phyloP scores from a whole-genome alignment of 2,888 invertebrate genomes.

The Sthenelais limicola region DNA sequence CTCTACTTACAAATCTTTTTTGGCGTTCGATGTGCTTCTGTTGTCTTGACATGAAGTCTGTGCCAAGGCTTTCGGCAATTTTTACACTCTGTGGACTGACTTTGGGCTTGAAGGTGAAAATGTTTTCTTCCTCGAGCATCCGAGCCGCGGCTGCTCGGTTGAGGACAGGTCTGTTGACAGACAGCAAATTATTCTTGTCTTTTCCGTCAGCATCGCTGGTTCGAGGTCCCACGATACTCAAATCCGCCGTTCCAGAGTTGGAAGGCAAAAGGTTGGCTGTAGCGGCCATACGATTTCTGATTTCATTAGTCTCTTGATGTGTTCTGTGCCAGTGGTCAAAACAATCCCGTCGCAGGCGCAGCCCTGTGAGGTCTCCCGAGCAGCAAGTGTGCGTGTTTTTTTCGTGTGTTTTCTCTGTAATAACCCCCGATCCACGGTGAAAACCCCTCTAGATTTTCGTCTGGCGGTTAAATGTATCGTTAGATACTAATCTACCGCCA shows the following conservation, averaged over 20 bases:
- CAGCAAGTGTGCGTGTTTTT: background rate
- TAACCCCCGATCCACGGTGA: background rate
- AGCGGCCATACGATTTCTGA: constrained; percentile 14
- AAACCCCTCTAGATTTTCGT: background rate
- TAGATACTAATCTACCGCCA: constrained; percentile 2
- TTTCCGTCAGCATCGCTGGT: background rate
- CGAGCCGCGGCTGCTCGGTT: constrained; percentile 20
- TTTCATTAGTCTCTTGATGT: background rate
- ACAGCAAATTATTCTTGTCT: background rate
- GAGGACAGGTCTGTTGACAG: background rate
- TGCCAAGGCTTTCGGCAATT: constrained; percentile 63
- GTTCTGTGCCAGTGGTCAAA: no score
- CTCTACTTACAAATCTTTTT: constrained; percentile 40
- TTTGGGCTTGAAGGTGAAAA: constrained; percentile 64
- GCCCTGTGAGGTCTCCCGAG: no score
- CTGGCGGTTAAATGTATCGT: background rate
- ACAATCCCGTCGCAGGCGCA: no score
- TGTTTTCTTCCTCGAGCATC: constrained; percentile 22
- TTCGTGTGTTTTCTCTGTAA: background rate
- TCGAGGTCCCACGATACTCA: no score
- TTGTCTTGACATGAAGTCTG: constrained; percentile 65
- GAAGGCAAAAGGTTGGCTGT: background rate
- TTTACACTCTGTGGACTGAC: constrained; percentile 61
- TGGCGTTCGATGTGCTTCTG: constrained; percentile 39
- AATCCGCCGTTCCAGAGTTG: background rate